These are phyloP conservation scores for Lethenteron reissneri DNA, from an alignment of 2,113 vertebrate species.

Conservation along the genomic window DNA sequence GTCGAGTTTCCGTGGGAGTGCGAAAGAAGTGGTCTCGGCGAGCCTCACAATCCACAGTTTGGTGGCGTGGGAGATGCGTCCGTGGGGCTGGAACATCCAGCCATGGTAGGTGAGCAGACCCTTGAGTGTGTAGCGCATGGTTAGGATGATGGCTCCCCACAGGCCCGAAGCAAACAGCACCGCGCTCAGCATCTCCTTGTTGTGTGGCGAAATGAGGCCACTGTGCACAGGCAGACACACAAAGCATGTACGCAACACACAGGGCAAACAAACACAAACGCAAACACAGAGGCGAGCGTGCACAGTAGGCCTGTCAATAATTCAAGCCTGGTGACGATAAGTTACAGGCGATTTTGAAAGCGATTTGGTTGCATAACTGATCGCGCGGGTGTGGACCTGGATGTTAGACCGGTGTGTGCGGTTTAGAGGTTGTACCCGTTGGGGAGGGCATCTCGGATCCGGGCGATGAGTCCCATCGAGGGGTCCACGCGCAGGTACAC, in stretches of 20 bases:
- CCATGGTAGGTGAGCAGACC: constrained; percentile 74
- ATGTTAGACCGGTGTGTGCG: too few species aligned
- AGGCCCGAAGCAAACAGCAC: constrained; percentile 68
- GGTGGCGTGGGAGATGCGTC: constrained; percentile 22
- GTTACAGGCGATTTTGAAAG: too few species aligned
- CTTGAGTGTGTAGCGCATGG: constrained; percentile 75
- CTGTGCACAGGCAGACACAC: constrained; percentile 17
- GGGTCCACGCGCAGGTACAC: constrained; percentile 63
- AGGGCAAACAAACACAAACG: too few species aligned
- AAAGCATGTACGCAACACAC: too few species aligned
- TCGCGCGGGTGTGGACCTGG: too few species aligned
- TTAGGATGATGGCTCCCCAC: constrained; percentile 67
- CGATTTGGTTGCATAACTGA: too few species aligned
- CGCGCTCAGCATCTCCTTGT: constrained; percentile 46
- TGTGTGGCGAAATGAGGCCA: constrained; percentile 46
- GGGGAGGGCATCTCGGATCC: constrained; percentile 58
- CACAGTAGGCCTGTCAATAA: too few species aligned
- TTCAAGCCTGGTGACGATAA: too few species aligned
- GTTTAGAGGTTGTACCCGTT: constrained; percentile 29
- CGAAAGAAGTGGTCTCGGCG: too few species aligned
- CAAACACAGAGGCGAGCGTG: too few species aligned
- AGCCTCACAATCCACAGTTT: too few species aligned
- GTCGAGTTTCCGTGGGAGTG: too few species aligned
- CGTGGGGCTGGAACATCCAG: constrained; percentile 51
- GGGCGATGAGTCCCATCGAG: constrained; percentile 66